Evolutionary conservation across 1,140 invertebrate genomes (phyloP), one percentile per base, ranked within the genome.

Genomic region (Trigoniulus corallinus): DNA sequence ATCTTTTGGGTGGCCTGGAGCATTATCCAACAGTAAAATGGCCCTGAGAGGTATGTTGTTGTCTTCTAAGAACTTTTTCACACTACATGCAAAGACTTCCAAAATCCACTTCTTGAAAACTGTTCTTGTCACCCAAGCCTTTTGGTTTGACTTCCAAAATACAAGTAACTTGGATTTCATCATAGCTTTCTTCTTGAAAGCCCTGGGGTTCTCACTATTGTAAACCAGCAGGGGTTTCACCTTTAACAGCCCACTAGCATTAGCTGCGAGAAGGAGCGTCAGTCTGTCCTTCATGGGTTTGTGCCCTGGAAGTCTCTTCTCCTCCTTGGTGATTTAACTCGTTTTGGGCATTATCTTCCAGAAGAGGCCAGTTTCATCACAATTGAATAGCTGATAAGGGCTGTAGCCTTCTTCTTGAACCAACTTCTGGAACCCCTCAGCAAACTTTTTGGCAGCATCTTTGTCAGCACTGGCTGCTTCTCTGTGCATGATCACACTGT

Each of bases 201-300:
- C n/a, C n/a, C n/a, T n/a, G n/a, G 51, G 48, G 34, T 53, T 55
- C 15, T 55, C 51, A 24, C 43, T 50, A 20, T 53, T 51, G 12
- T 40, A 53, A 18, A 55, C 37, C 10, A 52, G 41, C 3, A 55
- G 25, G 34, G 47, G 51, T 22, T 48, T 48, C 21, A 55, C 13
- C 48, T 50, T 50, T 3, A 45, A 34, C 22, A 47, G 46, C 23
- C 40, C 51, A 48, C 13, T 29, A 10, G 47, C 47, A 44, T 53
- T 55, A n/a, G 25, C 51, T 27, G 29, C 39, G 4, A 55, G 47
- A 7, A 55, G 27, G 3, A 55, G 24, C 1, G 40, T 53, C 34
- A 55, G 18, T 22, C 45, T 7, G 29, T 49, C 41, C 39, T 53
- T 54, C 39, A 25, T 39, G 3, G 34, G 10, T 46, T 53, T 53